Evolutionary conservation across 2,797 vertebrate species (phyloP).

Genomic region (Myotis findleyi): DNA sequence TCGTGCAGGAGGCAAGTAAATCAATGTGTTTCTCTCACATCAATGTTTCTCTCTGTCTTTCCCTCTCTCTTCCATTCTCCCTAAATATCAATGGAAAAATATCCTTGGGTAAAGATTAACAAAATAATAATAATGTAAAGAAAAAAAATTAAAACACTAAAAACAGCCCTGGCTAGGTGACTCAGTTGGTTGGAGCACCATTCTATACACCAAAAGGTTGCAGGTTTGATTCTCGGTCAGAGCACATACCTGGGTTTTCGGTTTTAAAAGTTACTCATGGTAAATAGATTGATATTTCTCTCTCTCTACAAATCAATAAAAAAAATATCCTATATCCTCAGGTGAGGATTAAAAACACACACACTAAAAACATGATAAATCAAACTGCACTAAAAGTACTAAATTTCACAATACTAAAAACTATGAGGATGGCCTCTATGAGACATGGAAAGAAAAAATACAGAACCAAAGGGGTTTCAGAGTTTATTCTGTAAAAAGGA

Average conservation of each 20-base stretch:
- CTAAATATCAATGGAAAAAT: too few species aligned
- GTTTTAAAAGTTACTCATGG: neutral
- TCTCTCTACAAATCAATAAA: neutral
- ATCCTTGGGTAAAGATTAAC: too few species aligned
- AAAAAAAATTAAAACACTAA: constrained; percentile 2
- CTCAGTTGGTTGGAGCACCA: neutral
- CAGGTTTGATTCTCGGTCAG: neutral
- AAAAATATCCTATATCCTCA: neutral
- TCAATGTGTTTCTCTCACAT: too few species aligned
- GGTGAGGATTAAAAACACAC: neutral
- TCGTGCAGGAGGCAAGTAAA: too few species aligned
- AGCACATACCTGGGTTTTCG: neutral
- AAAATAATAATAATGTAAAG: too few species aligned
- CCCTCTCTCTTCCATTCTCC: too few species aligned
- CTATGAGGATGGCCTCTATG: neutral
- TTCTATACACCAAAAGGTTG: neutral
- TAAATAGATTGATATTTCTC: neutral
- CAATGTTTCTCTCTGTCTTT: too few species aligned
- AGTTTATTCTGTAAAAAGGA: neutral
- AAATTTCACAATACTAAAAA: constrained; percentile 1
- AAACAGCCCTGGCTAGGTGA: neutral
- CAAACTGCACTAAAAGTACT: constrained; percentile 31
- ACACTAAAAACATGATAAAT: constrained; percentile 10
- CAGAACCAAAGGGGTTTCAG: neutral
- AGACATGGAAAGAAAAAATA: neutral